Evolutionary conservation across 2,113 vertebrate genomes (phyloP).

Genomic region (Collichthys lucidus): DNA sequence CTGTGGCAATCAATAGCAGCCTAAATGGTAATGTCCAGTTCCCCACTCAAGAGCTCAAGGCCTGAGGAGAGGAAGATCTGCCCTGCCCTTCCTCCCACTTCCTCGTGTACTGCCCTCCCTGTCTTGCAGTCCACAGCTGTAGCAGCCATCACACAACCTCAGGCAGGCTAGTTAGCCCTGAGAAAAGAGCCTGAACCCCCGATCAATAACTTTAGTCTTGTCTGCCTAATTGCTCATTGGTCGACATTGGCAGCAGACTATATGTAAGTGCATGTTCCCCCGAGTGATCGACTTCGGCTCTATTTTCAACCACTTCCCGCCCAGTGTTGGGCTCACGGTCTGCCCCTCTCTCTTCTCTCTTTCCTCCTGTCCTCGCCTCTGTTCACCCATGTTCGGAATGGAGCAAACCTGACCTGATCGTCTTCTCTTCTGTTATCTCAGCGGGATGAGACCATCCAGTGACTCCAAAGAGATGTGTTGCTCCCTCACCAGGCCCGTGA

Average conservation of each 20-base stretch:
- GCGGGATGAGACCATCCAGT: constrained; percentile 74
- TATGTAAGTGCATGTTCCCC: constrained; percentile 81
- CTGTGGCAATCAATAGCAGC: constrained; percentile 74
- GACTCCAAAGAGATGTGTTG: constrained; percentile 73
- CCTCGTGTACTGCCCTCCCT: constrained; percentile 36
- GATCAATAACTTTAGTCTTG: constrained; percentile 88
- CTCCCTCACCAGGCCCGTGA: constrained; percentile 79
- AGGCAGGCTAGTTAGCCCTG: constrained; percentile 81
- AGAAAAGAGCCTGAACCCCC: constrained; percentile 75
- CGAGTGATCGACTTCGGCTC: constrained; percentile 74
- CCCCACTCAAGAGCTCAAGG: constrained; percentile 57
- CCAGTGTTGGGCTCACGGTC: constrained; percentile 68
- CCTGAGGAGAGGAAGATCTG: constrained; percentile 73
- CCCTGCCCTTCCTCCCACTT: constrained; percentile 57
- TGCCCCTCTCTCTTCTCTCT: constrained; percentile 66
- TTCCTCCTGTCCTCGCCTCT: constrained; percentile 75
- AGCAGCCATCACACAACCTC: constrained; percentile 80
- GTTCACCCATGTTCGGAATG: constrained; percentile 68
- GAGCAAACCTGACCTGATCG: constrained; percentile 69
- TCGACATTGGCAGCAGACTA: constrained; percentile 83
- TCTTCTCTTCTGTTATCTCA: constrained; percentile 75
- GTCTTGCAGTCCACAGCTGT: constrained; percentile 64
- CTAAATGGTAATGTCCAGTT: constrained; percentile 74
- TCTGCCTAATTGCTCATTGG: constrained; percentile 91
- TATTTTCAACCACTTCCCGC: constrained; percentile 65